These are phyloP conservation scores for Scomber colias DNA, from an alignment of 2,113 vertebrate species.

Conservation along the genomic window DNA sequence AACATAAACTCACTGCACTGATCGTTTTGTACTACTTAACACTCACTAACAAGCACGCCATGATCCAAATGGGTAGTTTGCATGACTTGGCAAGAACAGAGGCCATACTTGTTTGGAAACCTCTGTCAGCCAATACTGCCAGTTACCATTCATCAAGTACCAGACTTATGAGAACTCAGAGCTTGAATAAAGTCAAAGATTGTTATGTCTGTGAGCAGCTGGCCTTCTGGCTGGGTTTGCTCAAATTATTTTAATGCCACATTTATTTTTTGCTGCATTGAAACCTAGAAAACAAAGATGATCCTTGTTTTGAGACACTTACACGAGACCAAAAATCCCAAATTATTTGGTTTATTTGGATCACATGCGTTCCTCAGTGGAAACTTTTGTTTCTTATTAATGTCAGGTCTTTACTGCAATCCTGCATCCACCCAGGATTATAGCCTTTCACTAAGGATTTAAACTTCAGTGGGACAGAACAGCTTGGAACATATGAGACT, in stretches of 20 bases:
- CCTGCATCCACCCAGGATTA: constrained; percentile 52
- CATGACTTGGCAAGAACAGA: constrained; percentile 70
- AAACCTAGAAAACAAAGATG: constrained; percentile 49
- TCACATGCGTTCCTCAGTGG: constrained; percentile 29
- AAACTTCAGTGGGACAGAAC: constrained; percentile 34
- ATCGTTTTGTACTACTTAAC: constrained; percentile 60
- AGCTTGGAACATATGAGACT: constrained; percentile 35
- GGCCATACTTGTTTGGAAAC: constrained; percentile 57
- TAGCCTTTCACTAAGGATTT: constrained; percentile 42
- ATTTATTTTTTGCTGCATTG: constrained; percentile 37
- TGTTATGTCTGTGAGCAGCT: constrained; percentile 46
- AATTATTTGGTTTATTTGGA: constrained; percentile 39
- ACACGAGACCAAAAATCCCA: background rate
- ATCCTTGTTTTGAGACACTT: constrained; percentile 49
- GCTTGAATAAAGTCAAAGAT: constrained; percentile 48
- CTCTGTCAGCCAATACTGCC: constrained; percentile 41
- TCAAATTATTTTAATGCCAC: constrained; percentile 49
- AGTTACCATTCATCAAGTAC: constrained; percentile 60
- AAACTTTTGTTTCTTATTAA: constrained; percentile 56
- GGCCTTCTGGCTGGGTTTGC: constrained; percentile 1
- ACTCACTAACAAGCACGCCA: constrained; percentile 56
- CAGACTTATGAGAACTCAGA: constrained; percentile 42
- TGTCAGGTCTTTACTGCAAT: constrained; percentile 33
- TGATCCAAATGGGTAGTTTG: constrained; percentile 58
- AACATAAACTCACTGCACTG: constrained; percentile 41